These are phyloP conservation scores for Ramphastos sulfuratus DNA, from an alignment of 2,113 vertebrate species.

Conservation along the genomic window DNA sequence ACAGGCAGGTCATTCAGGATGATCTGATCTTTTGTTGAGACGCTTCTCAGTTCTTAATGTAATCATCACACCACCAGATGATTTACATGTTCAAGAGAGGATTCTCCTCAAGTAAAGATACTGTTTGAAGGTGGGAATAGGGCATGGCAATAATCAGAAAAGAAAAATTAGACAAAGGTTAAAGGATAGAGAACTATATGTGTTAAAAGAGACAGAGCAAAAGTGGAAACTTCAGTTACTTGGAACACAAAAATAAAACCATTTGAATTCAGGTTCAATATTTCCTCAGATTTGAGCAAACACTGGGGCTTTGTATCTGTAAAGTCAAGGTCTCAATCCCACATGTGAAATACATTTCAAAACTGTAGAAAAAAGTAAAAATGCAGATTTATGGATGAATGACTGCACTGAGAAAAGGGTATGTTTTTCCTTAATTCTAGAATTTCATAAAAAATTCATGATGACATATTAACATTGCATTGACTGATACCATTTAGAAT, in stretches of 20 bases:
- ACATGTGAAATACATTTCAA: not conserved
- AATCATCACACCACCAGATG: too few species aligned
- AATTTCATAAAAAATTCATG: not conserved
- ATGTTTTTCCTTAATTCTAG: not conserved
- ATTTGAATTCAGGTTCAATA: not conserved
- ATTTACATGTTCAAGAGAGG: too few species aligned
- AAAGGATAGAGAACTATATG: not conserved
- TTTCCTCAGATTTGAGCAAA: not conserved
- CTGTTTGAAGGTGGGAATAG: not conserved
- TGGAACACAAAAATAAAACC: not conserved
- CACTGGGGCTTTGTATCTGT: not conserved
- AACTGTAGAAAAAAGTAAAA: not conserved
- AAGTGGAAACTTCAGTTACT: not conserved
- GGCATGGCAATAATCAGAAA: not conserved
- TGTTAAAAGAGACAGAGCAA: not conserved
- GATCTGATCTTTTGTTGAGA: too few species aligned
- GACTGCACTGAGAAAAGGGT: rapidly evolving
- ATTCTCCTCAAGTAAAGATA: not conserved
- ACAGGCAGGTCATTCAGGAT: too few species aligned
- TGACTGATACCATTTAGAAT: not conserved
- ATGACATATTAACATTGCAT: not conserved
- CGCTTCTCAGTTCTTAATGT: too few species aligned
- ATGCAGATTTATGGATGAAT: not conserved
- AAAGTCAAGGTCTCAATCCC: not conserved
- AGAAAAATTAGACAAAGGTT: not conserved